Evolutionary conservation across 2,888 invertebrate species (phyloP), one percentile per base, ranked within the genome.

Genomic region (Lottia gigantea): DNA sequence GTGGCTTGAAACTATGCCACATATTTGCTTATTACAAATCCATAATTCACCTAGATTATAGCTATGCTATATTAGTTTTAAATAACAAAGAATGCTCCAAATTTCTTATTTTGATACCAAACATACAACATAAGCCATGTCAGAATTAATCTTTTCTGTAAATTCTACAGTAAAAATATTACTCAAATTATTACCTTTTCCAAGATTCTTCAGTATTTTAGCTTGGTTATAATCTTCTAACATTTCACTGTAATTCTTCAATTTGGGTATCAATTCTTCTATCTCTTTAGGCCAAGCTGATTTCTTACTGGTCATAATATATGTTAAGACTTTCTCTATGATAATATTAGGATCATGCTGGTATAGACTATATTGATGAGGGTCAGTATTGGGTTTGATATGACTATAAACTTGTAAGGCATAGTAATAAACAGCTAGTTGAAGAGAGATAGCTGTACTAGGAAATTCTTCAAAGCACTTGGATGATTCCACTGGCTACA

Each of bases 181-280:
- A n/a, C n/a, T n/a, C n/a, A n/a, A n/a, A n/a, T n/a, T 66, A 71
- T 66, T 46, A 73, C 90, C 90, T 82, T 87, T 88, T 45, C 88
- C 88, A 47, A 90, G 85, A 45, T 82, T 80, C 66, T 87, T 83
- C 19, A 91, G 80, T 15, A 87, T 82, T 75, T 89, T 86, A 14
- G 89, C 90, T 80, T 90, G 90, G 46, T 85, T 82, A 74, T 85
- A 88, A 76, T 90, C 90, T 46, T 84, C 85, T 71, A 89, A 74
- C 78, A 87, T 80, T 47, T 86, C 85, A 63, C 85, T 78, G 73
- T 88, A 89, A 45, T 85, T 77, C 26, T 81, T 74, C 64, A 90
- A 79, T 62, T 87, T 83, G 19, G 80, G 77, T 4, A 83, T 78
- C 65, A 84, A 74, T 25, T 76, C 76, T 45, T 73, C 64, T 62